Evolutionary conservation across 92 coral and sea anemone genomes (phyloP).

Genomic region (Pocillopora grandis): DNA sequence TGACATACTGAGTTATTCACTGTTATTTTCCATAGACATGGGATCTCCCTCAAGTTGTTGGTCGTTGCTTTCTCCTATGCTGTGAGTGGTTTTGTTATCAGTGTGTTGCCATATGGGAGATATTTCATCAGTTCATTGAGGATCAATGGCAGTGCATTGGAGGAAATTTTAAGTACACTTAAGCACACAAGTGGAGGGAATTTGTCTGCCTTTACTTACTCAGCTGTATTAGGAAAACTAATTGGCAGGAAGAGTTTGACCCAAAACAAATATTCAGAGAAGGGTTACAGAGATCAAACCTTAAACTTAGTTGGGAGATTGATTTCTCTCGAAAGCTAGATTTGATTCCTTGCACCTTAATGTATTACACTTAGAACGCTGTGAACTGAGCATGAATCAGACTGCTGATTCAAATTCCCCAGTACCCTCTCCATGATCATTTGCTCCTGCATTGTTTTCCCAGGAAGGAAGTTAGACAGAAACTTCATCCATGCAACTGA

Average conservation of each 20-base stretch:
- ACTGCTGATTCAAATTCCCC: neutral
- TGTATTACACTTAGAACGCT: neutral
- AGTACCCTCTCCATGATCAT: constrained; percentile 27
- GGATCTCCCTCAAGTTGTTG: constrained; percentile 33
- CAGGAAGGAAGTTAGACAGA: constrained; percentile 13
- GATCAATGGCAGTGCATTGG: constrained; percentile 48
- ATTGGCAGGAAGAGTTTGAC: neutral
- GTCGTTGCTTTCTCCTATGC: constrained; percentile 23
- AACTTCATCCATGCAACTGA: constrained; percentile 24
- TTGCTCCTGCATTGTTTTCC: neutral
- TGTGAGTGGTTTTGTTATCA: constrained; percentile 35
- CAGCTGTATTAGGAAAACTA: constrained; percentile 16
- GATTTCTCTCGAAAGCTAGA: too few relatives aligned
- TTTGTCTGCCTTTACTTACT: constrained; percentile 29
- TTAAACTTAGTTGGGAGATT: constrained; percentile 13
- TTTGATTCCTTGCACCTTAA: too few relatives aligned
- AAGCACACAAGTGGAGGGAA: constrained; percentile 40
- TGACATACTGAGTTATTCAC: too few relatives aligned
- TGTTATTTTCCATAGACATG: constrained; percentile 26
- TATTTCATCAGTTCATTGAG: constrained; percentile 44
- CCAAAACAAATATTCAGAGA: neutral
- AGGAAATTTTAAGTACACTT: constrained; percentile 33
- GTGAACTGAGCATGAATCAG: neutral
- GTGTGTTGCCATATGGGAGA: constrained; percentile 17
- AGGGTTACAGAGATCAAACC: constrained; percentile 20